These are phyloP conservation scores for Rhynchophorus ferrugineus DNA, from an alignment of 1,140 invertebrate species.

Conservation along the genomic window DNA sequence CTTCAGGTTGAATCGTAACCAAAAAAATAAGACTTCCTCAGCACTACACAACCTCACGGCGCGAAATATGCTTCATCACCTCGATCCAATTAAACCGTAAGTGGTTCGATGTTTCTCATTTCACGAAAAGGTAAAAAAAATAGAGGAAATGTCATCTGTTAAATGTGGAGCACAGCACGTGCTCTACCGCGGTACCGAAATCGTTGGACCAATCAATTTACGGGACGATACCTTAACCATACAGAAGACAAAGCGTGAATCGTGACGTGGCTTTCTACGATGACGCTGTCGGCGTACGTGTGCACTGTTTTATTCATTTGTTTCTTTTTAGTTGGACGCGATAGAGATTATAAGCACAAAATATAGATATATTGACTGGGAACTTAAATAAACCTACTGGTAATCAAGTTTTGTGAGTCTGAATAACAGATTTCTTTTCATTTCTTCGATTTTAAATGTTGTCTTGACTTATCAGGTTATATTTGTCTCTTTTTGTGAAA, in stretches of 20 bases:
- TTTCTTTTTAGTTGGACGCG: conserved; percentile 7
- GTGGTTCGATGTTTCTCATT: background rate
- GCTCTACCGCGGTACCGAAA: conserved; percentile 14
- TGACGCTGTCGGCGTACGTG: conserved; percentile 26
- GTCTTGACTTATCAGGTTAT: too few species aligned
- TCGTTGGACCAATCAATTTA: conserved; percentile 31
- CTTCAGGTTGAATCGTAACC: too few species aligned
- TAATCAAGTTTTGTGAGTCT: too few species aligned
- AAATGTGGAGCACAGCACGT: conserved; percentile 23
- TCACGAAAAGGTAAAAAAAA: conserved; percentile 5
- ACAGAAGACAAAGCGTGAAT: conserved; percentile 31
- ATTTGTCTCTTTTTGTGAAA: too few species aligned
- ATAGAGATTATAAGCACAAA: conserved; percentile 9
- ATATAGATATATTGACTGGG: too few species aligned
- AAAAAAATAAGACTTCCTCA: too few species aligned
- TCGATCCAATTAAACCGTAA: conserved; percentile 8
- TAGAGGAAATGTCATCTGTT: conserved; percentile 25
- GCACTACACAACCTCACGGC: too few species aligned
- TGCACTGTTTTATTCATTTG: conserved; percentile 22
- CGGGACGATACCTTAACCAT: conserved; percentile 33
- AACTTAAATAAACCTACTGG: too few species aligned
- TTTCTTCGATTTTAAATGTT: too few species aligned
- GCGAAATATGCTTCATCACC: conserved; percentile 13
- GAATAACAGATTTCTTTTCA: too few species aligned
- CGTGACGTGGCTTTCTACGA: conserved; percentile 32